phyloP scores from a whole-genome alignment of 2,797 vertebrate genomes.

The Microctenopoma lineatum region DNA sequence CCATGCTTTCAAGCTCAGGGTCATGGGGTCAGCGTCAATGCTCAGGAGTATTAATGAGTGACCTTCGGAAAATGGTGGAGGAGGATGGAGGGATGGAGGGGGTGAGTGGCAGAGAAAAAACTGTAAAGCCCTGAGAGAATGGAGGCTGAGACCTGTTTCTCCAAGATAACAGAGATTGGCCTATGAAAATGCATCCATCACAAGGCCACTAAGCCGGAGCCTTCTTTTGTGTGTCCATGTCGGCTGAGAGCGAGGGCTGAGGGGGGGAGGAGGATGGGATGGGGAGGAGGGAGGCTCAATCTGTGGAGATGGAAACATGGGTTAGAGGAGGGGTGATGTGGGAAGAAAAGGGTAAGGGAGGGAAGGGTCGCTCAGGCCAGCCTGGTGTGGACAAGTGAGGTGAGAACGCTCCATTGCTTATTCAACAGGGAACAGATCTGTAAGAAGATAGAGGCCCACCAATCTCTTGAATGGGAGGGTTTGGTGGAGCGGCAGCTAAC shows the following conservation, averaged over 20 bases:
- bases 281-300: constrained; percentile 49
- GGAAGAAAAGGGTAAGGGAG: constrained; percentile 28
- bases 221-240: constrained; percentile 81
- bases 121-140: constrained; percentile 83
- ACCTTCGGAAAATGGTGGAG: constrained; percentile 82
- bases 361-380: constrained; percentile 58
- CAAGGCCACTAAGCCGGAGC: constrained; percentile 82
- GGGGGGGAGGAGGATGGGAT: constrained; percentile 12
- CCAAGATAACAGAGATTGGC: constrained; percentile 86
- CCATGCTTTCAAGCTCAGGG: constrained; percentile 78
- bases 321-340: constrained; percentile 46
- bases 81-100: constrained; percentile 54
- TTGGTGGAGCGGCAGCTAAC: constrained; percentile 34
- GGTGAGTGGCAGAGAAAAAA: constrained; percentile 74
- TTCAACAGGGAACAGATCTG: constrained; percentile 83
- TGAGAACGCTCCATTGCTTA: constrained; percentile 81
- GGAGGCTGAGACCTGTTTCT: constrained; percentile 84
- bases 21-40: constrained; percentile 81
- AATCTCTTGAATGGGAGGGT: constrained; percentile 62
- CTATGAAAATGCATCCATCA: constrained; percentile 88
- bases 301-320: constrained; percentile 72
- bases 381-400: constrained; percentile 69
- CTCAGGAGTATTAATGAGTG: constrained; percentile 86
- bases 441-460: constrained; percentile 78
- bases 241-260: constrained; percentile 62